Evolutionary conservation across 2,888 invertebrate genomes (phyloP).

Genomic region (Drosophila mayaguana): DNA sequence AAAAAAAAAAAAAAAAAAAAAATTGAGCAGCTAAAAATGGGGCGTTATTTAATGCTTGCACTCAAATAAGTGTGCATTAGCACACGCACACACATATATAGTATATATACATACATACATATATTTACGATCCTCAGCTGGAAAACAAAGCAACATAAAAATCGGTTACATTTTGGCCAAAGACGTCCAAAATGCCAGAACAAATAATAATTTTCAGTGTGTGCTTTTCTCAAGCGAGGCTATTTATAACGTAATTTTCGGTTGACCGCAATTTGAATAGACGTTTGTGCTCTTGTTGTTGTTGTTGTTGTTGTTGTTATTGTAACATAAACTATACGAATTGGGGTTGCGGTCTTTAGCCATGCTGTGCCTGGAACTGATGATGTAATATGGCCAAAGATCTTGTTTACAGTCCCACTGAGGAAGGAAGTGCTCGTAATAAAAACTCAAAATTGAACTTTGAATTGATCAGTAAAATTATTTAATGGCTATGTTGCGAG

Average conservation of each 20-base stretch:
- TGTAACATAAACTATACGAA: constrained; percentile 55
- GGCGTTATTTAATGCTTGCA: constrained; percentile 37
- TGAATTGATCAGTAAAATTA: background rate
- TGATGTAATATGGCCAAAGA: constrained; percentile 41
- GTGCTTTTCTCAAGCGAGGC: constrained; percentile 40
- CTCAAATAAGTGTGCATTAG: constrained; percentile 10
- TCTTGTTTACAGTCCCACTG: constrained; percentile 31
- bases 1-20: too few relatives aligned
- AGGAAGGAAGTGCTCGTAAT: constrained; percentile 43
- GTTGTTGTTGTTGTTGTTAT: constrained; percentile 17
- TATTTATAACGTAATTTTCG: constrained; percentile 68
- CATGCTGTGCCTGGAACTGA: constrained; percentile 16
- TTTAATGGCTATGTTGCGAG: constrained; percentile 13
- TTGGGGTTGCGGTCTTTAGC: constrained; percentile 50
- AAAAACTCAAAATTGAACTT: constrained; percentile 22
- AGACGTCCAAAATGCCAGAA: constrained; percentile 26
- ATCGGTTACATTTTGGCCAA: constrained; percentile 60
- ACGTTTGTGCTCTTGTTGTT: constrained; percentile 19
- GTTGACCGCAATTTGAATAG: constrained; percentile 73
- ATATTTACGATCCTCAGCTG: constrained; percentile 14
- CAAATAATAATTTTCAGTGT: constrained; percentile 52
- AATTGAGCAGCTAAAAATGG: constrained; percentile 15
- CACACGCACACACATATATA: background rate
- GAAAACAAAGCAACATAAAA: constrained; percentile 52
- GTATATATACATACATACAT: background rate